A percentile compares a stretch with the other conserved stretches of the same genome.
Conservation (phyloP, 37 sponge, comb jelly and placozoan genomes). For the Axinella damicornis region DNA sequence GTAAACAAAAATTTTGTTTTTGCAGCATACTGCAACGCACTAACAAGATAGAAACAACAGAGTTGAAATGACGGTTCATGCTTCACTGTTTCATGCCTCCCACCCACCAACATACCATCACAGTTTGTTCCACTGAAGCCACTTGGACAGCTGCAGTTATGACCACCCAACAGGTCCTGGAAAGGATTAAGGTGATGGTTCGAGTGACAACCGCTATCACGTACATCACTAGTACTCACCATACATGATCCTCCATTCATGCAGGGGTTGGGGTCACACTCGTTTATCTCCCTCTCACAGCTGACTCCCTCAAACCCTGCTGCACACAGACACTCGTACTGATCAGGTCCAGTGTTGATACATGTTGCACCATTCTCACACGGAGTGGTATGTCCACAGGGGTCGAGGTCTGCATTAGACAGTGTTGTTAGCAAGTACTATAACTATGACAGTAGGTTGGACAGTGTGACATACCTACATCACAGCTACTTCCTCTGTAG, state of each 20-base stretch:
- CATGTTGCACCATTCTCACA: conserved; percentile 47
- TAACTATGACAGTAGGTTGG: too few species aligned
- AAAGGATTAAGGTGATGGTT: neutral
- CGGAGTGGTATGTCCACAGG: conserved; percentile 12
- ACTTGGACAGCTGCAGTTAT: conserved; percentile 41
- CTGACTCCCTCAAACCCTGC: conserved; percentile 29
- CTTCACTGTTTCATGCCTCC: too few species aligned
- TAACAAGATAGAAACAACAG: too few species aligned
- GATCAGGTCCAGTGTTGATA: conserved; percentile 22
- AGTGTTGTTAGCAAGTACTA: too few species aligned
- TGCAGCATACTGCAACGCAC: too few species aligned
- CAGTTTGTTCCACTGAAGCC: conserved; percentile 38
- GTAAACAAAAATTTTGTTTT: too few species aligned
- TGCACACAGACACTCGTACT: conserved; percentile 47
- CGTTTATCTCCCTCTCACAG: conserved; percentile 33
- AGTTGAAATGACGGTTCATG: too few species aligned
- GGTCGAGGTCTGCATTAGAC: conserved; percentile 21
- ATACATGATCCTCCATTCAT: conserved; percentile 51
- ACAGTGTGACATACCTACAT: neutral
- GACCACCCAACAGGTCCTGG: conserved; percentile 14
- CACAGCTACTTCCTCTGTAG: too few species aligned
- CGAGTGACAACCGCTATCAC: neutral
- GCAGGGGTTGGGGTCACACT: conserved; percentile 38
- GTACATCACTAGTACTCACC: neutral
- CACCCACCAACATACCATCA: neutral